phyloP scores from a whole-genome alignment of 1,140 invertebrate genomes.

The Globodera ellingtonae region DNA sequence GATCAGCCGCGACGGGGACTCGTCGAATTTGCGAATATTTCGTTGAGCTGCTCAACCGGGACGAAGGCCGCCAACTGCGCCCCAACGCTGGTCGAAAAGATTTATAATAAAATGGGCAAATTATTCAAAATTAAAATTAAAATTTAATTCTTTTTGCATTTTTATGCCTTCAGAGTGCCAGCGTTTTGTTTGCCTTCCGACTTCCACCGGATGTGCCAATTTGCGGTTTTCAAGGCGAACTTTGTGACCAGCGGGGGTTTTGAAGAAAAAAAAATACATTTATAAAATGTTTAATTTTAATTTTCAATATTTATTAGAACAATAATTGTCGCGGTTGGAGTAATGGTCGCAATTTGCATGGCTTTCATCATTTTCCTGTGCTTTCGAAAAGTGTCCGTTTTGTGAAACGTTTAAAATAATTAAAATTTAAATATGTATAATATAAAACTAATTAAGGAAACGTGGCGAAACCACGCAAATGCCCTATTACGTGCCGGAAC shows the following conservation, averaged over 20 bases:
- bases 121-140: no score
- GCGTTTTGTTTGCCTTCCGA: not conserved
- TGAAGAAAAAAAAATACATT: constrained; percentile 7
- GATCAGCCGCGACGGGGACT: constrained; percentile 15
- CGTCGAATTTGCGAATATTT: constrained; percentile 18
- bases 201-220: constrained; percentile 44
- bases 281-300: constrained; percentile 7
- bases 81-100: not conserved
- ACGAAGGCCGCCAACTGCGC: not conserved
- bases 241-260: constrained; percentile 51
- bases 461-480: constrained; percentile 50
- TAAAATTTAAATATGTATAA: constrained; percentile 8
- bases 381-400: constrained; percentile 46
- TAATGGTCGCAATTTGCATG: constrained; percentile 45
- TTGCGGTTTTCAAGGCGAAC: constrained; percentile 52
- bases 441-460: constrained; percentile 23
- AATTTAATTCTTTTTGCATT: not conserved
- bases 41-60: constrained; percentile 7
- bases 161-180: not conserved
- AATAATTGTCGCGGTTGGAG: constrained; percentile 23
- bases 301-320: constrained; percentile 4
- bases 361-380: constrained; percentile 53
- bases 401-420: constrained; percentile 19
- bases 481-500: constrained; percentile 49
- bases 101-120: no score